Conservation (phyloP, 2,113 vertebrate genomes). For the Hassar affinis region DNA sequence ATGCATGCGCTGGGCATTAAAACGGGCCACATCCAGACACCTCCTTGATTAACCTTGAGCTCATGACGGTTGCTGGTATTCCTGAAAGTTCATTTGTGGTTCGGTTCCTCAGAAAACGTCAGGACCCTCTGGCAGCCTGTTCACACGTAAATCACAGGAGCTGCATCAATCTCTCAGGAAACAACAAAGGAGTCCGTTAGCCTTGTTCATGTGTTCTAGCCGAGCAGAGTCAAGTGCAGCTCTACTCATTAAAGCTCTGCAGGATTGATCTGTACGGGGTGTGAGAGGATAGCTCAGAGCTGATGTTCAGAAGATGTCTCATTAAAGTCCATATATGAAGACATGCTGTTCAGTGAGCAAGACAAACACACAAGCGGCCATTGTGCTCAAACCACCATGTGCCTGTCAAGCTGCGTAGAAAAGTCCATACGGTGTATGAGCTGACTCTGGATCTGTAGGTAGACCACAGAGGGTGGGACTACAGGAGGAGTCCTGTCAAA, state of each 20-base stretch:
- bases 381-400: slow-evolving; percentile 11
- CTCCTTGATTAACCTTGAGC: neutral
- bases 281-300: slow-evolving; percentile 19
- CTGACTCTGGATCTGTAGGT: slow-evolving; percentile 11
- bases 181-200: neutral
- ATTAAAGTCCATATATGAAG: slow-evolving; percentile 31
- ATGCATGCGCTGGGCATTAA: neutral
- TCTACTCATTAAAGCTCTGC: neutral
- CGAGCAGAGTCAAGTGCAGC: neutral
- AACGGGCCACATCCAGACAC: neutral
- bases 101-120: neutral
- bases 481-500: neutral
- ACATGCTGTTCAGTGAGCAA: neutral
- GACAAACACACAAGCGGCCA: slow-evolving; percentile 23
- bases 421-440: slow-evolving; percentile 33
- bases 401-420: neutral
- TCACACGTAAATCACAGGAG: neutral
- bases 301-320: neutral
- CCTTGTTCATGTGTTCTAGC: slow-evolving; percentile 9
- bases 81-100: slow-evolving; percentile 10
- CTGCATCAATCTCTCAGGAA: neutral
- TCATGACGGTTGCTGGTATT: slow-evolving; percentile 11
- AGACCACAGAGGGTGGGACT: neutral
- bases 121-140: neutral
- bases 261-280: neutral